These are phyloP conservation scores for Deroplatys truncata DNA, from an alignment of 2,888 invertebrate species.

Conservation along the genomic window DNA sequence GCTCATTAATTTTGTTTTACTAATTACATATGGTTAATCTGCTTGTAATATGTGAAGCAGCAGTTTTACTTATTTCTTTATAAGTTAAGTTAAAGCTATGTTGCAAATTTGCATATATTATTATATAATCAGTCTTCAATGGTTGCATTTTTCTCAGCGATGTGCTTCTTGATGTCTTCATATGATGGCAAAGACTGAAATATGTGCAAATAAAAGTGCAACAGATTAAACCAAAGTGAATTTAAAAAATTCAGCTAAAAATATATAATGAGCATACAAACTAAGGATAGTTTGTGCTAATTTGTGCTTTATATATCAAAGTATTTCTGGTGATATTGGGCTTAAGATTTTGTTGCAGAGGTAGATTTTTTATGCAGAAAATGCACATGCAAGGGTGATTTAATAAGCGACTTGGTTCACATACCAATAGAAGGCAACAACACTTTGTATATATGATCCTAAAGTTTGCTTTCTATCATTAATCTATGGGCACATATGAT, in stretches of 20 bases:
- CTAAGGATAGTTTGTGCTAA: background rate
- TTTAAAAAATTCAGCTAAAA: background rate
- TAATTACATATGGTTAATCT: background rate
- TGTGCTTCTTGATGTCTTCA: constrained; percentile 41
- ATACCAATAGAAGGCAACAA: too few relatives aligned
- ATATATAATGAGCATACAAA: background rate
- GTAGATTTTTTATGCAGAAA: too few relatives aligned
- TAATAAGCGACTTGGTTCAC: too few relatives aligned
- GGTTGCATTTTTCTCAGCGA: constrained; percentile 29
- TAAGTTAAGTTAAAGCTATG: background rate
- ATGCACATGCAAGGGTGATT: too few relatives aligned
- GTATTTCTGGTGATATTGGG: too few relatives aligned
- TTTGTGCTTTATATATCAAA: background rate
- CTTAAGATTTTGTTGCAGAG: background rate
- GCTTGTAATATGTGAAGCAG: background rate
- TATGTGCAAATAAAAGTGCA: background rate
- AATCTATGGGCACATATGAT: too few relatives aligned
- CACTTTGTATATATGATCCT: too few relatives aligned
- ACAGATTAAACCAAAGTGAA: background rate
- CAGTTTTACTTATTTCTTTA: background rate
- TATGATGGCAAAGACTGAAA: constrained; percentile 42
- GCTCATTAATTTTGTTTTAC: background rate
- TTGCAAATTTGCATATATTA: background rate
- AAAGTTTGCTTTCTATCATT: too few relatives aligned
- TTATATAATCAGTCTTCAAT: constrained; percentile 18